Conservation (phyloP, 1,140 invertebrate species). For the Drosophila sulfurigaster region DNA sequence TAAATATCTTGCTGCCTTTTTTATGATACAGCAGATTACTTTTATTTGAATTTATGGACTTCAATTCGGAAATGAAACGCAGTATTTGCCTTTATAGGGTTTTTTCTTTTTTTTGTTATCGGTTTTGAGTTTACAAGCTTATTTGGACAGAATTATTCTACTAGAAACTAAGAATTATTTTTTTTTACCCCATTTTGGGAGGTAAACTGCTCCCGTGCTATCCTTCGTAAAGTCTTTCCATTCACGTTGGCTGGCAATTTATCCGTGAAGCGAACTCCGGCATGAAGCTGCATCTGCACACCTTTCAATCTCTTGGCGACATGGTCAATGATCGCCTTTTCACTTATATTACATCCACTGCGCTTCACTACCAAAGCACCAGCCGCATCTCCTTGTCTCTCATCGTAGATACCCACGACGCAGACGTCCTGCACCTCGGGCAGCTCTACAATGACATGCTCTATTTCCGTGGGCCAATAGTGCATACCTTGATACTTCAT, state of each 20-base stretch:
- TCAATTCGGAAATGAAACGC: too few species aligned
- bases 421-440: constrained; percentile 60
- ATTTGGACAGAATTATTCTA: not conserved
- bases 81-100: too few species aligned
- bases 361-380: constrained; percentile 58
- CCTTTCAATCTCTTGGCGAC: constrained; percentile 75
- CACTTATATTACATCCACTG: constrained; percentile 36
- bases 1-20: too few species aligned
- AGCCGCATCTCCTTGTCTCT: constrained; percentile 52
- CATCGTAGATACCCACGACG: constrained; percentile 67
- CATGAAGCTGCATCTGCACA: constrained; percentile 86
- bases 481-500: constrained; percentile 88
- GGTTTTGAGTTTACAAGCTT: too few species aligned
- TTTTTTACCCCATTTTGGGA: constrained; percentile 9
- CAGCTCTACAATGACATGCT: constrained; percentile 54
- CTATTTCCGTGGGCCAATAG: constrained; percentile 76
- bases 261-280: constrained; percentile 87
- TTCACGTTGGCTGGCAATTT: constrained; percentile 87
- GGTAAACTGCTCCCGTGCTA: constrained; percentile 79
- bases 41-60: too few species aligned
- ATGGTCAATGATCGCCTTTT: constrained; percentile 56
- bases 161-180: not conserved
- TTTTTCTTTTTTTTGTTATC: too few species aligned
- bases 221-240: constrained; percentile 88
- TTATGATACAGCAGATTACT: too few species aligned